These are phyloP conservation scores for Dusona sp. DNA, from an alignment of 2,888 invertebrate genomes.

Conservation along the genomic window DNA sequence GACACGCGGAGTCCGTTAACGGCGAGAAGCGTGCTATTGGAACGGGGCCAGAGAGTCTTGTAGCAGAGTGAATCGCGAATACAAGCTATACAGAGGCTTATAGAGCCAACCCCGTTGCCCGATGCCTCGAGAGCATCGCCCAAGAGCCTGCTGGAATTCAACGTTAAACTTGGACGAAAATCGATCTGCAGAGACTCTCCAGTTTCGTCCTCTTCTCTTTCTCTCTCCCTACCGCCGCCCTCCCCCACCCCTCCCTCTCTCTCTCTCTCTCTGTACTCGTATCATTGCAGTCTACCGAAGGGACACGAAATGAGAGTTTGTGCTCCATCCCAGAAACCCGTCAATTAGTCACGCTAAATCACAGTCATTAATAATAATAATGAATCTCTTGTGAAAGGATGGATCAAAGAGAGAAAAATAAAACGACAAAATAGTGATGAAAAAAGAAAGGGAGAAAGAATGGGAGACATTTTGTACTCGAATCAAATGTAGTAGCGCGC, in stretches of 20 bases:
- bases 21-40: constrained; percentile 65
- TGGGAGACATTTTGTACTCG: constrained; percentile 17
- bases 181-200: constrained; percentile 55
- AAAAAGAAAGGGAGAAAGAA: too few species aligned
- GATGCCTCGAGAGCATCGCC: constrained; percentile 20
- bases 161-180: constrained; percentile 53
- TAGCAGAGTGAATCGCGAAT: constrained; percentile 54
- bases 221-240: neutral
- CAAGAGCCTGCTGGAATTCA: constrained; percentile 19
- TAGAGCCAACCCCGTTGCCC: constrained; percentile 6
- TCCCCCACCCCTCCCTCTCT: neutral
- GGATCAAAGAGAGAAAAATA: constrained; percentile 22
- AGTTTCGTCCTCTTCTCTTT: constrained; percentile 36
- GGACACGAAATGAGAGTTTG: neutral
- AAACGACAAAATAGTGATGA: neutral
- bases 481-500: neutral
- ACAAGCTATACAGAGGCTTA: constrained; percentile 5
- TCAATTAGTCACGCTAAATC: constrained; percentile 56
- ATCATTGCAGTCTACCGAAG: neutral
- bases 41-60: constrained; percentile 69
- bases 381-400: constrained; percentile 22
- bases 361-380: constrained; percentile 58
- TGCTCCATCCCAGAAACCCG: constrained; percentile 15
- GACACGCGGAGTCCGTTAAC: constrained; percentile 54
- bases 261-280: neutral